Base-by-base conservation (phyloP, 2,797 vertebrate species). In the Lateolabrax maculatus region DNA sequence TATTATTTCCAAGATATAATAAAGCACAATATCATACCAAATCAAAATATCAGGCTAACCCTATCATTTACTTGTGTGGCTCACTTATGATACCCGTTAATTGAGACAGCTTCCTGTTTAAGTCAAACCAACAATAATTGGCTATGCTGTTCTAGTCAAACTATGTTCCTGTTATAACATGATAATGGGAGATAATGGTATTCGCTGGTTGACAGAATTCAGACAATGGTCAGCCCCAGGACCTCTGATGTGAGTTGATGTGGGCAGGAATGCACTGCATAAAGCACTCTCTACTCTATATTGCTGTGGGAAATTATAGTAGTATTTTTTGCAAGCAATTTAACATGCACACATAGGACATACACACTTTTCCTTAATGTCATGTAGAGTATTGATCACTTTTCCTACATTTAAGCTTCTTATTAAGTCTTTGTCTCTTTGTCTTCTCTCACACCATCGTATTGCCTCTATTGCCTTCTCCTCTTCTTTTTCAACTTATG, bases 121-220 rank as follows among this genome's bases (percentile, higher is more conserved):
- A 25, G 21, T 46, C 25, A 46, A 44, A 48, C 36, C 44, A 16
- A n/a, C 19, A 75, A 16, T 58, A 70, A 62, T 31, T 74, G 43
- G 9, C 43, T 51, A 6, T 51, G 44, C 36, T 52, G 41, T 57
- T 34, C 31, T 74, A 36, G 31, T 65, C n/a, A 37, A 60, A 65
- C 69, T 48, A 18, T 43, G 55, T 29, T 64, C 21, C 52, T 49
- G 57, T 27, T 53, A 21, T 6, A 67, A 15, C 27, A 49, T 41
- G 36, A 60, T 68, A 43, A 77, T 79, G 51, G 56, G 6, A 75
- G 37, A 68, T 64, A 57, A 74, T 80, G 75, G 80, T 41, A 74
- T 66, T 69, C 44, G 29, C 63, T 82, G 68, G 57, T 83, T 77
- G 71, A 83, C 74, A 63, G 62, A 69, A 68, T 79, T 64, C 62